Evolutionary conservation across 1,140 invertebrate genomes (phyloP).

Genomic region (Microplitis demolitor): DNA sequence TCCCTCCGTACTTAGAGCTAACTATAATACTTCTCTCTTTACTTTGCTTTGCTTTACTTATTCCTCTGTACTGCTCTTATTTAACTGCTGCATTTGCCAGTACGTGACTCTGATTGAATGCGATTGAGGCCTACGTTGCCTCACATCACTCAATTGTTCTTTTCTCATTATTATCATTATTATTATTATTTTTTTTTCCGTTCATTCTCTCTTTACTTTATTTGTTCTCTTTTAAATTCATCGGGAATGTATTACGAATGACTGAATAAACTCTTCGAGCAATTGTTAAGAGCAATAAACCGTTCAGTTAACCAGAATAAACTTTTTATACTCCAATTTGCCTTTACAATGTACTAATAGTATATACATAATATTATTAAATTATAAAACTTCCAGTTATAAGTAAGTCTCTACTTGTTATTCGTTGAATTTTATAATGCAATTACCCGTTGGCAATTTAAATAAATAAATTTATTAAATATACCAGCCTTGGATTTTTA

Average conservation of each 20-base stretch:
- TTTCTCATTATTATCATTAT: too few species aligned
- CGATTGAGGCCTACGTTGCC: neutral
- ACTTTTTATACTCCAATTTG: neutral
- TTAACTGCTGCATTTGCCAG: neutral
- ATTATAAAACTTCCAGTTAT: too few species aligned
- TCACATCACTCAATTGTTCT: neutral
- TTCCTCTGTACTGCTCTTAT: neutral
- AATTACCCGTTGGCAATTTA: too few species aligned
- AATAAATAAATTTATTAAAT: neutral
- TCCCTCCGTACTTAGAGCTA: too few species aligned
- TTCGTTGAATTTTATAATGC: too few species aligned
- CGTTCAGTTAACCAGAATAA: neutral
- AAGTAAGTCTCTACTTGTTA: too few species aligned
- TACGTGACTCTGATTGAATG: slow-evolving; percentile 12
- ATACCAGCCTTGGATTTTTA: neutral
- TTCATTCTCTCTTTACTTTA: neutral
- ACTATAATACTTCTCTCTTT: neutral
- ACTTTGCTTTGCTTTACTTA: neutral
- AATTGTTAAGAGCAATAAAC: neutral
- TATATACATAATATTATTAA: neutral
- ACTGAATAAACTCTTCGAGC: slow-evolving; percentile 4
- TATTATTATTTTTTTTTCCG: neutral
- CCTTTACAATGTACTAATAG: neutral
- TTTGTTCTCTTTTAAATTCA: slow-evolving; percentile 3
- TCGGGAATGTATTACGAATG: slow-evolving; percentile 8